These are phyloP conservation scores for Ornithoptera alexandrae DNA, from an alignment of 2,888 invertebrate genomes.

Conservation along the genomic window DNA sequence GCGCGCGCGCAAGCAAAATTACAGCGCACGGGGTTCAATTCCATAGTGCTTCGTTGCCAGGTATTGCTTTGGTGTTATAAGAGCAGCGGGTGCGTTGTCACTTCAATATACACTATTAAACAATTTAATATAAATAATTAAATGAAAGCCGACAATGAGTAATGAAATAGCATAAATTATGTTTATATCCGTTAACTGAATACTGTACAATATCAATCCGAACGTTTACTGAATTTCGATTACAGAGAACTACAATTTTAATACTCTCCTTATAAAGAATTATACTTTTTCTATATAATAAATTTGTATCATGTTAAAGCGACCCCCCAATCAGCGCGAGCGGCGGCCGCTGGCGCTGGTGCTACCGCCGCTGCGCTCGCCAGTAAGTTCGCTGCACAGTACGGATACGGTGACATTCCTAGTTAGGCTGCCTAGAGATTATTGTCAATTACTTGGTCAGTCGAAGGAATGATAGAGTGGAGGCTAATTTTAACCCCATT, in stretches of 20 bases:
- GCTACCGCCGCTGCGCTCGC: constrained; percentile 35
- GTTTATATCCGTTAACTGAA: background rate
- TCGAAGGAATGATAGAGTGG: constrained; percentile 53
- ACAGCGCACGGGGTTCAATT: constrained; percentile 69
- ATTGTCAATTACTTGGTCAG: constrained; percentile 78
- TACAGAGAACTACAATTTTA: background rate
- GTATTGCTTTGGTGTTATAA: constrained; percentile 38
- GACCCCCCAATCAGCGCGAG: background rate
- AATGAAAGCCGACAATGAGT: background rate
- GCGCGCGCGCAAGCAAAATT: constrained; percentile 65
- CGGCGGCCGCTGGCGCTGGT: background rate
- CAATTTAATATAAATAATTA: background rate
- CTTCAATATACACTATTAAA: constrained; percentile 1
- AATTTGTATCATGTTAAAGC: constrained; percentile 7
- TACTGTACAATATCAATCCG: background rate
- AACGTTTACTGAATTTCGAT: background rate
- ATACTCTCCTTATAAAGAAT: background rate
- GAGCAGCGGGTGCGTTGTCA: constrained; percentile 31
- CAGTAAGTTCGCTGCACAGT: constrained; percentile 33
- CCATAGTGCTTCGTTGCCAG: constrained; percentile 68
- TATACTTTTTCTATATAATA: background rate
- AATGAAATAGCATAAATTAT: background rate
- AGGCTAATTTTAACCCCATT: constrained; percentile 34
- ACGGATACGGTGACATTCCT: constrained; percentile 56
- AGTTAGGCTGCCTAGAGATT: constrained; percentile 73